Evolutionary conservation across 1,140 invertebrate species (phyloP).

Genomic region (Drosophila tropicalis): DNA sequence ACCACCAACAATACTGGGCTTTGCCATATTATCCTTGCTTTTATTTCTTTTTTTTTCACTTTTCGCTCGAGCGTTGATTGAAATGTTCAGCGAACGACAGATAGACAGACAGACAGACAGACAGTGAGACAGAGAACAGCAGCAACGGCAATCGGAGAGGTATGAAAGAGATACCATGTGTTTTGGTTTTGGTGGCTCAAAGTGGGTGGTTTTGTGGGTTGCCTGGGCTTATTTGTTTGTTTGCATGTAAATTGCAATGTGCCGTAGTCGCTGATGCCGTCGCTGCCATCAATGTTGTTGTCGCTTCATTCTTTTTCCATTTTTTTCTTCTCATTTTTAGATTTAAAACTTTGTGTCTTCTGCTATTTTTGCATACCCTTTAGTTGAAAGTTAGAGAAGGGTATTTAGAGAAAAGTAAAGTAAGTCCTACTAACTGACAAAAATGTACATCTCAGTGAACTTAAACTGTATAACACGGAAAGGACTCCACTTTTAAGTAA

Average conservation of each 20-base stretch:
- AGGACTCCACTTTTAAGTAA: too few species aligned
- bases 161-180: conserved; percentile 4
- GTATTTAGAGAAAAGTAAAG: neutral
- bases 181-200: conserved; percentile 29
- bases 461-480: too few species aligned
- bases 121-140: conserved; percentile 28
- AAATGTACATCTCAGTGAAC: too few species aligned
- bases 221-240: conserved; percentile 70
- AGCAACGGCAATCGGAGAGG: neutral
- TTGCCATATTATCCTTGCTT: conserved; percentile 73
- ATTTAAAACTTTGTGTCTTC: conserved; percentile 74
- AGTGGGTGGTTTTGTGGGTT: conserved; percentile 36
- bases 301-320: conserved; percentile 5
- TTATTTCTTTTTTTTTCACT: conserved; percentile 74
- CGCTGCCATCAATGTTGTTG: conserved; percentile 1
- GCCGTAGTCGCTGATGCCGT: conserved; percentile 34
- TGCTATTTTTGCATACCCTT: conserved; percentile 24
- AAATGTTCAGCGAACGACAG: conserved; percentile 71
- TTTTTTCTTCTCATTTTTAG: conserved; percentile 46
- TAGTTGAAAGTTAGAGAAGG: neutral
- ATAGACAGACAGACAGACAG: conserved; percentile 21
- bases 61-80: conserved; percentile 80
- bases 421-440: too few species aligned
- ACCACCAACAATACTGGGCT: conserved; percentile 1
- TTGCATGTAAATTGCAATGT: conserved; percentile 80